Base-by-base conservation (phyloP, 2,888 invertebrate genomes). In the Thereva nobilitata region DNA sequence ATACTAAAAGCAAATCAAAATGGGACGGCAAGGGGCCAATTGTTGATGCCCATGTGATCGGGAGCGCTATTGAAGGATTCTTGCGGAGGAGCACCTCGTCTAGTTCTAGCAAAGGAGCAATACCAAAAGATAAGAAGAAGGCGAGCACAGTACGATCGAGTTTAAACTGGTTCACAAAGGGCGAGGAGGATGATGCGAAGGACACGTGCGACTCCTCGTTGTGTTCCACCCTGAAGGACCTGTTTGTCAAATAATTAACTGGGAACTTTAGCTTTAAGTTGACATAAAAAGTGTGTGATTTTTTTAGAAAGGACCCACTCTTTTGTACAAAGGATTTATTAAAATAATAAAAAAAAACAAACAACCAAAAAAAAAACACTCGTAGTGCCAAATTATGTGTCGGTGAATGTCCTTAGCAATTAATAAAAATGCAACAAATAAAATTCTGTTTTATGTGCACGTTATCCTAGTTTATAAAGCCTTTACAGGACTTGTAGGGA, bases 11-110 rank as follows among this genome's bases (percentile, higher is more conserved):
- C 2, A 77, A 78, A 42, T 74, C 76, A 68, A 80, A 80, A 64
- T 78, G 79, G 77, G 78, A 78, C 55, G 72, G 76, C 59, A 78
- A 78, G 44, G 90, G 90, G 5, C 89, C 92, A 0, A 86, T 91
- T 45, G 89, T 90, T 4, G 92, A 93, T 76, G 89, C 92, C 1
- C 89, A 90, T 74, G 87, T 90, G 0, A 83, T 93, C 42, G 93
- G 93, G 35, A 91, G 87, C 76, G 93, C 92, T 38, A 92, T 93
- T 71, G 92, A 93, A 80, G 92, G 90, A 40, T 92, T 92, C 76
- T 82, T 93, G 44, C 86, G 85, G 75, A 87, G 84, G 80, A 81
- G 83, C 47, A 78, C 75, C 8, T 72, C 75, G 12, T 75, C 83
- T 72, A 73, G 76, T 52, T 74, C 83, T n/a, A 79, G 78, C 50